A percentile compares a stretch with the other conserved stretches of the same genome.
Evolutionary conservation across 2,113 vertebrate genomes (phyloP).

Genomic region (Macrotus californicus): DNA sequence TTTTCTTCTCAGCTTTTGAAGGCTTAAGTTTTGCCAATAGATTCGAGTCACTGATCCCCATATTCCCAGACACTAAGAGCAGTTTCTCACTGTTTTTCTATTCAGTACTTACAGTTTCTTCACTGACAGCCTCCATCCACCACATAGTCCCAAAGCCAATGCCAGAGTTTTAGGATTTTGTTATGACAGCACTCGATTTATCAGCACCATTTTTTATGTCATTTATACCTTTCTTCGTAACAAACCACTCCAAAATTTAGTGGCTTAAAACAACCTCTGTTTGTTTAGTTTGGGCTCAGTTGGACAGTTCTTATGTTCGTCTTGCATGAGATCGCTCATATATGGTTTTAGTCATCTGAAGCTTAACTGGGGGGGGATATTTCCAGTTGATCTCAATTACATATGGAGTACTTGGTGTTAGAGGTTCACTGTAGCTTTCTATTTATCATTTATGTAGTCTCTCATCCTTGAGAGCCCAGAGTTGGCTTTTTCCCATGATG

Average conservation of each 20-base stretch:
- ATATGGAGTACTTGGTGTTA: not conserved
- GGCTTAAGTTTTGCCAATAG: not conserved
- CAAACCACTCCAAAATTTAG: not conserved
- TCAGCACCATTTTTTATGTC: not conserved
- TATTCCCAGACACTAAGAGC: not conserved
- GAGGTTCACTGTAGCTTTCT: not conserved
- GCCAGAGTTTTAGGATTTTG: not conserved
- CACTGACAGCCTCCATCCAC: not conserved
- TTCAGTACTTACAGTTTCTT: not conserved
- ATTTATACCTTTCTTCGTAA: not conserved
- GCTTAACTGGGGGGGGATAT: not conserved
- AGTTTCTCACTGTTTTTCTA: not conserved
- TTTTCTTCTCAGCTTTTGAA: not conserved
- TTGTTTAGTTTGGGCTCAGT: not conserved
- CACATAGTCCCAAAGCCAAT: not conserved
- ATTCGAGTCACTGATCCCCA: not conserved
- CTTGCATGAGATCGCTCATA: not conserved
- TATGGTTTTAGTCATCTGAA: not conserved
- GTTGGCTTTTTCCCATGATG: not conserved
- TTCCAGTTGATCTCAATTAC: not conserved
- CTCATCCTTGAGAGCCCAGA: not conserved
- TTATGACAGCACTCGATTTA: not conserved
- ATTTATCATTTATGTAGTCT: not conserved
- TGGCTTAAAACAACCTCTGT: not conserved
- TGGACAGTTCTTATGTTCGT: not conserved